Conservation (phyloP, 1,140 invertebrate species). For the Drosophila virilis region DNA sequence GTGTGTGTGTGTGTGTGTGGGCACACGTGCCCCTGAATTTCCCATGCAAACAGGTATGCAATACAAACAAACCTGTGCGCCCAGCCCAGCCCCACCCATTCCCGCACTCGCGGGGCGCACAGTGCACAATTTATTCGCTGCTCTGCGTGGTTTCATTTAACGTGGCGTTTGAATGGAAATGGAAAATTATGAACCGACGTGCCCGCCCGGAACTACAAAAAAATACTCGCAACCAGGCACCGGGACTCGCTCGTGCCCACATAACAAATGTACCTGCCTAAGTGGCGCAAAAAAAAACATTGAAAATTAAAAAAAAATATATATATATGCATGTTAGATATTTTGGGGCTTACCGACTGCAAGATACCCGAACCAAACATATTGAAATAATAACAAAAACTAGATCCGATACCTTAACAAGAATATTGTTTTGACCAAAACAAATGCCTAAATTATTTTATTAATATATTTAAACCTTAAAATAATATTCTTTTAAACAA, state of each 20-base stretch:
- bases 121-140: constrained; percentile 65
- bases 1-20: constrained; percentile 8
- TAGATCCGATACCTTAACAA: too few species aligned
- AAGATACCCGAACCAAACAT: neutral
- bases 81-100: constrained; percentile 2
- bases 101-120: neutral
- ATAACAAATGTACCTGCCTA: constrained; percentile 80
- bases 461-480: too few species aligned
- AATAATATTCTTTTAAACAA: too few species aligned
- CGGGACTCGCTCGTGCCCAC: constrained; percentile 51
- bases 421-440: too few species aligned
- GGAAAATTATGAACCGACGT: constrained; percentile 79
- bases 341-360: neutral
- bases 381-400: neutral
- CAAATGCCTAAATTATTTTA: too few species aligned
- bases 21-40: constrained; percentile 27
- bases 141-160: constrained; percentile 71
- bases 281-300: constrained; percentile 68
- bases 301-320: constrained; percentile 73
- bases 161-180: constrained; percentile 66
- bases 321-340: neutral
- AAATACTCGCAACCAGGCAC: constrained; percentile 16
- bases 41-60: constrained; percentile 31
- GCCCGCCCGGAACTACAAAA: constrained; percentile 67
- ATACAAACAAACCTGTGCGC: neutral